These are phyloP conservation scores for Uromys caudimaculatus DNA, from an alignment of 2,797 vertebrate species.

Conservation along the genomic window DNA sequence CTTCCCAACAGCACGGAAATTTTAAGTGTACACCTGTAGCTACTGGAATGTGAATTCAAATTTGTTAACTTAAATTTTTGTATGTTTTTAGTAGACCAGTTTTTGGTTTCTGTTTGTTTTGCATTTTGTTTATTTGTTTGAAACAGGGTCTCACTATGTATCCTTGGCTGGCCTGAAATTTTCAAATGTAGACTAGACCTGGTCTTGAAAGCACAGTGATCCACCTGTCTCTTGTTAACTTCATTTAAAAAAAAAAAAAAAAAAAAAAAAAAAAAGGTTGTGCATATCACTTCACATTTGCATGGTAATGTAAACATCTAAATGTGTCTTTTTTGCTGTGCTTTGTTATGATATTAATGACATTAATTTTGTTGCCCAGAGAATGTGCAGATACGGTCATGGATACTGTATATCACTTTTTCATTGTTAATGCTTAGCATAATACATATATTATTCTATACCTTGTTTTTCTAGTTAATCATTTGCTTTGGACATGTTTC, in stretches of 20 bases:
- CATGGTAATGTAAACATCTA: background rate
- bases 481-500: slow-evolving; percentile 10
- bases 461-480: slow-evolving; percentile 2
- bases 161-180: background rate
- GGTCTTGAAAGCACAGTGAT: background rate
- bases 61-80: slow-evolving; percentile 48
- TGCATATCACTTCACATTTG: background rate
- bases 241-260: too few relatives aligned
- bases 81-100: background rate
- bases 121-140: background rate
- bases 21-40: background rate
- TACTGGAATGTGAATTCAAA: slow-evolving; percentile 44
- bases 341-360: background rate
- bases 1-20: background rate
- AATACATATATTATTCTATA: background rate
- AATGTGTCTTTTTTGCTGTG: background rate
- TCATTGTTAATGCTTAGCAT: background rate
- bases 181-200: background rate
- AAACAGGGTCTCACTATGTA: background rate
- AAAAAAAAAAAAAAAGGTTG: slow-evolving; percentile 38
- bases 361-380: slow-evolving; percentile 33
- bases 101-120: background rate
- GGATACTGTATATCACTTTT: background rate
- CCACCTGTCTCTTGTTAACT: background rate
- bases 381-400: background rate